Conservation (phyloP, 2,113 vertebrate species). For the Castor canadensis region DNA sequence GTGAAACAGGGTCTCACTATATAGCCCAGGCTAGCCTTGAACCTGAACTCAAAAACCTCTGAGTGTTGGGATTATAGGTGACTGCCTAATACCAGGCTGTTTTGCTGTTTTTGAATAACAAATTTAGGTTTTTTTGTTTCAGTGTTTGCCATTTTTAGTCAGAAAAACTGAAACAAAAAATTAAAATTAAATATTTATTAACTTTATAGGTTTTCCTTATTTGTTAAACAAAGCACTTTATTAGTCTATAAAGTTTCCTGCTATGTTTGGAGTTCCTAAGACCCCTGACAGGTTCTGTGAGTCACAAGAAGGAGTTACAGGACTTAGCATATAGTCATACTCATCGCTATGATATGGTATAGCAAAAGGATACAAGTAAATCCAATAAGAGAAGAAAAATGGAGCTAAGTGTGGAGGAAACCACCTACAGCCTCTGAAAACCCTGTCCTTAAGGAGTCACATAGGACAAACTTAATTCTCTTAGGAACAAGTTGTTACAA, state of each 20-base stretch:
- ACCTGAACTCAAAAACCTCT: neutral
- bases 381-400: neutral
- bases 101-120: conserved; percentile 26
- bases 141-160: neutral
- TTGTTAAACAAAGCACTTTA: neutral
- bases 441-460: neutral
- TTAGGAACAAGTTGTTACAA: conserved; percentile 14
- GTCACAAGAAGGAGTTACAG: neutral
- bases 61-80: neutral
- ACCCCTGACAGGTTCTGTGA: neutral
- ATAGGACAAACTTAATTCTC: neutral
- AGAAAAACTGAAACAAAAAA: conserved; percentile 1
- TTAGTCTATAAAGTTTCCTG: neutral
- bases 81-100: neutral
- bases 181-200: neutral
- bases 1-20: neutral
- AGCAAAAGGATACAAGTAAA: neutral
- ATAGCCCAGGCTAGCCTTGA: neutral
- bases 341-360: neutral
- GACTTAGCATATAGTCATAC: neutral
- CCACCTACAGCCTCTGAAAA: neutral
- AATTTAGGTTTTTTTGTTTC: neutral
- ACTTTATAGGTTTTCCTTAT: neutral
- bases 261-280: neutral
- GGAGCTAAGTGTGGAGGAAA: neutral